Percentiles rank a stretch among this genome's conserved stretches.
Conservation (phyloP, 2,113 vertebrate species). For the Uria aalge region DNA sequence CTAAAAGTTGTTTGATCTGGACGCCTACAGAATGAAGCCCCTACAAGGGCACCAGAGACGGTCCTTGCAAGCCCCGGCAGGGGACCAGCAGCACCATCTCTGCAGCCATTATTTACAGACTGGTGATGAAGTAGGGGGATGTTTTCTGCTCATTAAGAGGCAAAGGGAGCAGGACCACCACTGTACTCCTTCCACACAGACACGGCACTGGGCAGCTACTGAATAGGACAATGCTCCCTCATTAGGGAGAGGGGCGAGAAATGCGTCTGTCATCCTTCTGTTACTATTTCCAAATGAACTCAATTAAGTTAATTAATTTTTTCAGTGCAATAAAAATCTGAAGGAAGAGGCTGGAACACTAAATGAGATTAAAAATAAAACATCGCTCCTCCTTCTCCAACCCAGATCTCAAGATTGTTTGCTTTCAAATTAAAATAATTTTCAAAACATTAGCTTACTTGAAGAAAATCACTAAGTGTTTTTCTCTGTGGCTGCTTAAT, state of each 20-base stretch:
- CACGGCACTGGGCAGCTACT: background rate
- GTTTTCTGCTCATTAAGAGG: background rate
- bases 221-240: conserved; percentile 12
- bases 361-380: conserved; percentile 3
- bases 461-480: conserved; percentile 17
- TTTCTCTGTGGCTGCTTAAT: conserved; percentile 31
- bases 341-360: background rate
- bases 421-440: conserved; percentile 52
- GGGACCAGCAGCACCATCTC: background rate
- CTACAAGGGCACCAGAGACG: rapidly evolving
- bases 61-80: rapidly evolving
- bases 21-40: background rate
- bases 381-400: background rate
- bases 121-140: background rate
- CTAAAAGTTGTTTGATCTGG: background rate
- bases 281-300: conserved; percentile 44
- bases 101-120: background rate
- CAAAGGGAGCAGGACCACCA: background rate
- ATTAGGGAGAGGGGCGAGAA: conserved; percentile 16
- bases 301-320: conserved; percentile 49
- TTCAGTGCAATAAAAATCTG: background rate
- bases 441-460: conserved; percentile 24
- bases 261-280: background rate
- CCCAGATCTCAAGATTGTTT: background rate
- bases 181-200: background rate